These are phyloP conservation scores for Astreopora myriophthalma DNA, from an alignment of 64 coral and sea anemone genomes.

Conservation along the genomic window DNA sequence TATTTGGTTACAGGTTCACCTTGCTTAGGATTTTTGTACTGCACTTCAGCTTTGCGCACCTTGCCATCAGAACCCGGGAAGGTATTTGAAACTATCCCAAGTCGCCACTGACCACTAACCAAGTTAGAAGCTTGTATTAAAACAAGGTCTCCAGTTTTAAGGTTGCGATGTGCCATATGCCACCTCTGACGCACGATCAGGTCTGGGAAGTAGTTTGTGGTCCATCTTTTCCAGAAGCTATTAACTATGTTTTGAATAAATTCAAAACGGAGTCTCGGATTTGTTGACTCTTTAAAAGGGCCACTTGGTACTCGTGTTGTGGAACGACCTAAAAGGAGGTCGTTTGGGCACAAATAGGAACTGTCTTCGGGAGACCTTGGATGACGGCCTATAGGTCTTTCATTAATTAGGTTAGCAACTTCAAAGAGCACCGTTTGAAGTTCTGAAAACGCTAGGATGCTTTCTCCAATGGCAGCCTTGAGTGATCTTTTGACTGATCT, in stretches of 20 bases:
- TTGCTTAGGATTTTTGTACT: not conserved
- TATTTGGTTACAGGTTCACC: constrained; percentile 35
- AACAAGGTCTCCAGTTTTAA: constrained; percentile 1
- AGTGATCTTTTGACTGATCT: not conserved
- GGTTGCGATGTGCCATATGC: not conserved
- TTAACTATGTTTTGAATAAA: constrained; percentile 5
- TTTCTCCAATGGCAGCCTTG: not conserved
- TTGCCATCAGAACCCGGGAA: constrained; percentile 1
- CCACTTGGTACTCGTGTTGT: not conserved
- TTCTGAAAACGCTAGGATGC: not conserved
- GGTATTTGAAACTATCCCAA: not conserved
- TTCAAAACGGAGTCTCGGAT: not conserved
- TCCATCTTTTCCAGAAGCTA: constrained; percentile 10
- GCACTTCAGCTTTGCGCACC: not conserved
- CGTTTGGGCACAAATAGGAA: not conserved
- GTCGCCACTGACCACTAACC: constrained; percentile 3
- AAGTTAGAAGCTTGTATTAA: constrained; percentile 13
- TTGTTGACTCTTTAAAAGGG: constrained; percentile 1
- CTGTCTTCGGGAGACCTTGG: not conserved
- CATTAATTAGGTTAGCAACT: no score
- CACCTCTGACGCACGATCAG: not conserved
- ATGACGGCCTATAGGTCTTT: not conserved
- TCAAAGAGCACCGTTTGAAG: no score
- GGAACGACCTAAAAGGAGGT: not conserved
- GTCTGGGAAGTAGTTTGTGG: not conserved